These are phyloP conservation scores for Platyscapa corneri DNA, from an alignment of 1,140 invertebrate species.

Conservation along the genomic window DNA sequence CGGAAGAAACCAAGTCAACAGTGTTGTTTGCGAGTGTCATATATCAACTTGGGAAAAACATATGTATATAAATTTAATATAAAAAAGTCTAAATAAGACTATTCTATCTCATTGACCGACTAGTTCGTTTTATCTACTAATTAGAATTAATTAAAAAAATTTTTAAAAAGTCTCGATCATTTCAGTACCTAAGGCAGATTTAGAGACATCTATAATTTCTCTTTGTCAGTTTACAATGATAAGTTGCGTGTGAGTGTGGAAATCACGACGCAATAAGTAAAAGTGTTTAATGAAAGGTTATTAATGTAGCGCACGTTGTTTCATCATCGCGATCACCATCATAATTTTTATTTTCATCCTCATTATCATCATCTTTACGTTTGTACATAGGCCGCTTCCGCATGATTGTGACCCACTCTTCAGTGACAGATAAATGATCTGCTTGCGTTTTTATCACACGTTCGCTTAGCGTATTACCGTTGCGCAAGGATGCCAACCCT, in stretches of 20 bases:
- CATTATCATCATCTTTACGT: background rate
- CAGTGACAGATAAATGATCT: slow-evolving; percentile 14
- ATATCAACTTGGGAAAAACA: background rate
- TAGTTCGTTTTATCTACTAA: background rate
- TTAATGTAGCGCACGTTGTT: background rate
- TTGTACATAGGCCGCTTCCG: background rate
- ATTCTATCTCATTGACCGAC: background rate
- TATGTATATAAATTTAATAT: background rate
- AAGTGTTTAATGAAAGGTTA: slow-evolving; percentile 25
- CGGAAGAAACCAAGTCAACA: too few species aligned
- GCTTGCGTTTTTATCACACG: background rate
- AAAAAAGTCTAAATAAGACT: background rate
- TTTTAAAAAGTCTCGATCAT: too few species aligned
- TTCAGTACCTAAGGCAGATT: background rate
- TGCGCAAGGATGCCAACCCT: slow-evolving; percentile 3
- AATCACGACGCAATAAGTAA: slow-evolving; percentile 56
- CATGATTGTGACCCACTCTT: background rate
- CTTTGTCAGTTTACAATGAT: background rate
- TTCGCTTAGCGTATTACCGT: background rate
- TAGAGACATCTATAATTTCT: background rate
- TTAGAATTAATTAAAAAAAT: background rate
- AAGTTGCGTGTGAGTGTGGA: background rate
- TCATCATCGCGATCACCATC: slow-evolving; percentile 11
- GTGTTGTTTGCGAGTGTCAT: too few species aligned
- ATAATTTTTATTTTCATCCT: background rate